Base-by-base conservation (phyloP, 2,797 vertebrate genomes). In the Onychomys torridus region DNA sequence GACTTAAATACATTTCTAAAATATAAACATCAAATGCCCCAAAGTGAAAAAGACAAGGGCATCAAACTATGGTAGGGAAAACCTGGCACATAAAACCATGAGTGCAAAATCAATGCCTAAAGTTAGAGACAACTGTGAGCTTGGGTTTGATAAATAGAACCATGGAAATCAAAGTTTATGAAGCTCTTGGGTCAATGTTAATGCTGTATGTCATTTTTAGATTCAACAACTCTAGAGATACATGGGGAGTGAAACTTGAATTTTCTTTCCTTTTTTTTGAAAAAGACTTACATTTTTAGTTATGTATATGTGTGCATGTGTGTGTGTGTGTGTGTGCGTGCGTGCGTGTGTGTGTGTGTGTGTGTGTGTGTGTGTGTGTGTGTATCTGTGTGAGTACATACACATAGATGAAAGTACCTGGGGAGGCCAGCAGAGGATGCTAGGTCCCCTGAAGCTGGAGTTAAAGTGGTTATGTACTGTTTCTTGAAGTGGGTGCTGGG, bases 81-180 rank as follows among this genome's bases (percentile, higher is more conserved):
- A 65, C 17, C 10, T 89, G 91, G 25, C 65, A 65, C n/a, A 86
- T 46, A 94, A 91, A 92, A 93, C 59, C 73, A 16, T 55, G 37
- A 81, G 11, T 55, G 57, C 34, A 90, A 27, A 90, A 21, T 0
- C 4, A 89, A 43, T 57, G 29, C 46, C 32, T 78, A 6, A 13
- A 55, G 55, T 79, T 63, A 37, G 77, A 93, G 65, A 93, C 49
- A 46, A 65, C 59, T 46, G 55, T 0, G 10, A 96, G 57, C 23
- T 85, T 49, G 4, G 59, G 25, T 75, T 96, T 97, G 93, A 88
- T 91, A 90, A 96, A 93, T 89, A 95, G 83, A 65, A 93, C 69
- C 43, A 85, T 40, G 69, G 55, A 84, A 76, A 63, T 46, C 91
- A 92, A 90, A 19, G 29, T 63, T 71, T 81, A 40, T 52, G 79